phyloP scores from a whole-genome alignment of 2,113 vertebrate species.

The Tachysurus vachellii region DNA sequence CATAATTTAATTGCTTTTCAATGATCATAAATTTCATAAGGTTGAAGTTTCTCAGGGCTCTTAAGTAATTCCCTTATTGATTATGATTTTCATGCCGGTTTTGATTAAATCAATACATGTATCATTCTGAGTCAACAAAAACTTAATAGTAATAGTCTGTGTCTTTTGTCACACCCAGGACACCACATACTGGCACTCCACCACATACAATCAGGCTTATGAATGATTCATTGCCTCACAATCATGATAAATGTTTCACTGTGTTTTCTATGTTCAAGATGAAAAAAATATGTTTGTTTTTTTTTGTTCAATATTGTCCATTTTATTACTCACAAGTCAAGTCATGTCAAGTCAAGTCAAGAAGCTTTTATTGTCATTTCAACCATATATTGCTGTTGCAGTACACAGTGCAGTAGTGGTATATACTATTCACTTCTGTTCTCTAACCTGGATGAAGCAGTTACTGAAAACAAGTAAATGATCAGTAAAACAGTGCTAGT shows the following conservation, averaged over 20 bases:
- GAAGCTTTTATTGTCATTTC: too few species aligned
- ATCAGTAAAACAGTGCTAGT: not conserved
- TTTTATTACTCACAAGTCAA: not conserved
- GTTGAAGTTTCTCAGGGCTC: not conserved
- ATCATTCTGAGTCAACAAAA: not conserved
- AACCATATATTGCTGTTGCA: too few species aligned
- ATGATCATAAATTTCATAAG: not conserved
- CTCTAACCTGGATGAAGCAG: not conserved
- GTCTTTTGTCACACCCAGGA: not conserved
- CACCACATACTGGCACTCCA: not conserved
- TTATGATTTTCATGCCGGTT: not conserved
- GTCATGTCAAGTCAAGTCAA: too few species aligned
- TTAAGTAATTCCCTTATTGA: not conserved
- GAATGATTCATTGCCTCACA: not conserved
- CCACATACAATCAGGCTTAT: not conserved
- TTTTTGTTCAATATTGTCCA: not conserved
- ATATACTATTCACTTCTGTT: not conserved
- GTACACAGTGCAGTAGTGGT: not conserved
- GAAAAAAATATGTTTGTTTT: not conserved
- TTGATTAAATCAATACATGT: not conserved
- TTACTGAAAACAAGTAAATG: not conserved
- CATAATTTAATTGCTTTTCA: not conserved
- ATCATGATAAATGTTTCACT: not conserved
- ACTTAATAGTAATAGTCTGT: not conserved
- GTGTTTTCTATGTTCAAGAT: not conserved